Base-by-base conservation (phyloP, 2,888 invertebrate species). In the Sipha maydis region DNA sequence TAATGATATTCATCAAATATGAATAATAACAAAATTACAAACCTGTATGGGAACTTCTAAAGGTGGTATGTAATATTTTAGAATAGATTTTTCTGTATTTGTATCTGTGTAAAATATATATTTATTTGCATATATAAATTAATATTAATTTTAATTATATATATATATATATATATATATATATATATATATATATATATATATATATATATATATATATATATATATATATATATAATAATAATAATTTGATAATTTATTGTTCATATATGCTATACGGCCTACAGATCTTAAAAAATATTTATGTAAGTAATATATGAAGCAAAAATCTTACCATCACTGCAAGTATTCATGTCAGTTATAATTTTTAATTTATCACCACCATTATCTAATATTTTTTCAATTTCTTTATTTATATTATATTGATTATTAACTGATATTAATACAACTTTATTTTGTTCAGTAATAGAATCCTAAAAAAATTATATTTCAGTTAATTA, bases 401-500 rank as follows among this genome's bases (percentile, higher is more conserved):
- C 61, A 79, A 38, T 80, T 48, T 86, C 54, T 8, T 80, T 38
- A 80, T 86, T 86, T 14, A 86, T 54, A 21, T 86, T 80, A 21
- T 34, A 54, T 31, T 86, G 69, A 11, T 73, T 80, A 25, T 61
- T 78, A 25, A 71, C 79, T 56, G 86, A 86, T n/a, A 86, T 79
- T 9, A 86, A 38, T 38, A 80, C 38, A 9, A 73, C 86, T 86
- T 86, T 54, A 61, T 80, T 56, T 21, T 73, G 38, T 71, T 79
- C 73, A 31, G 54, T 80, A 41, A 86, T 86, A 9, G 86, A 86
- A 25, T 86, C 86, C 86, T 86, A 71, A n/a, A 71, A 78, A 69
- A 56, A 61, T 7, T 28, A 21, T 11, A n/a, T 8, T 0, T 48
- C 25, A 83, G 28, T 69, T n/a, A 73, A 69, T 7, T 38, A 56